Percentiles rank a stretch among this genome's conserved stretches.
These are phyloP conservation scores for Leuctra nigra DNA, from an alignment of 2,888 invertebrate genomes.

Conservation along the genomic window DNA sequence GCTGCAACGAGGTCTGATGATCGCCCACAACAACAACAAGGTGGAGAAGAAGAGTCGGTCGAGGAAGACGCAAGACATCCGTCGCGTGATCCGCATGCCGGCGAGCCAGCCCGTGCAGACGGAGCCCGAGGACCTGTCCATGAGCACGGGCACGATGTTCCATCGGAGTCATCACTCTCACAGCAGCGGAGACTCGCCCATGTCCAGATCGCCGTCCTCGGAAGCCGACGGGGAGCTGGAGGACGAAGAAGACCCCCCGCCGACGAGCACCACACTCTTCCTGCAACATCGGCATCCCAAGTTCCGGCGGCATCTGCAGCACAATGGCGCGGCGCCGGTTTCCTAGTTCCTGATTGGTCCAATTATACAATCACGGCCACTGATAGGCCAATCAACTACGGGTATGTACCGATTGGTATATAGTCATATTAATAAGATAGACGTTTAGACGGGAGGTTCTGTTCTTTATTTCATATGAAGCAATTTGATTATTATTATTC, in stretches of 20 bases:
- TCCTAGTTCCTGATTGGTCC: constrained; percentile 21
- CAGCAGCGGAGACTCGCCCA: constrained; percentile 40
- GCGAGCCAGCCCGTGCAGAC: constrained; percentile 71
- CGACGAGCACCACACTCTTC: constrained; percentile 45
- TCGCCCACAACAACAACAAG: constrained; percentile 29
- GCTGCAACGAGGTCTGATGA: constrained; percentile 10
- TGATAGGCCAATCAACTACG: constrained; percentile 24
- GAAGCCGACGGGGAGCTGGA: constrained; percentile 46
- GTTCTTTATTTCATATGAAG: no score
- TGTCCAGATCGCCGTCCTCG: constrained; percentile 44
- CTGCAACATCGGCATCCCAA: constrained; percentile 39
- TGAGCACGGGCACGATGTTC: constrained; percentile 38
- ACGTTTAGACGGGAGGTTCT: no score
- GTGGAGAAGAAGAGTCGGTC: constrained; percentile 19
- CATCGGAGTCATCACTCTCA: constrained; percentile 38
- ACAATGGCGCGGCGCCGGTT: constrained; percentile 21
- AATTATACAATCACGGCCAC: constrained; percentile 16
- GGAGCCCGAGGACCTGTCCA: constrained; percentile 84
- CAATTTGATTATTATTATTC: no score
- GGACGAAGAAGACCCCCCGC: constrained; percentile 47
- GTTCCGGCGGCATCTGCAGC: constrained; percentile 24
- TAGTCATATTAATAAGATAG: constrained; percentile 24
- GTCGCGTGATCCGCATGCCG: constrained; percentile 45
- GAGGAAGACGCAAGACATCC: constrained; percentile 45
- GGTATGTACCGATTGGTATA: constrained; percentile 28